phyloP scores from a whole-genome alignment of 2,113 vertebrate genomes.

The Campylomormyrus tamandua region DNA sequence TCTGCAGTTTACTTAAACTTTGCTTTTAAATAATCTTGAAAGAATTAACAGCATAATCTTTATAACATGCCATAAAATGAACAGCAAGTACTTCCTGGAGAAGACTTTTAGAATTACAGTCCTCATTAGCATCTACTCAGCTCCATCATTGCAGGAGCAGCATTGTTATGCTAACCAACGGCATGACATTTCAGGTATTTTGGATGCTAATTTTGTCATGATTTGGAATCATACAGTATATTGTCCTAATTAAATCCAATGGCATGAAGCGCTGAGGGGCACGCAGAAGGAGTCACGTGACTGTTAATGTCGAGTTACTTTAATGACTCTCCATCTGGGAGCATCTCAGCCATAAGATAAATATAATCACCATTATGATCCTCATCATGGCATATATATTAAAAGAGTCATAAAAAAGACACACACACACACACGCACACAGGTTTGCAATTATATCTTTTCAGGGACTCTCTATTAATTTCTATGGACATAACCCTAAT shows the following conservation, averaged over 20 bases:
- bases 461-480: too few relatives aligned
- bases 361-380: conserved; percentile 30
- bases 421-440: conserved; percentile 12
- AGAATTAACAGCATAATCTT: not conserved
- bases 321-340: conserved; percentile 42
- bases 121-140: not conserved
- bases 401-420: not conserved
- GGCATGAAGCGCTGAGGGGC: conserved; percentile 42
- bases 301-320: conserved; percentile 48
- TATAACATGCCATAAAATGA: not conserved
- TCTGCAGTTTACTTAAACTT: not conserved
- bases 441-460: too few relatives aligned
- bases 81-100: not conserved
- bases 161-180: conserved; percentile 53
- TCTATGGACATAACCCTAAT: too few relatives aligned
- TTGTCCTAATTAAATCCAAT: conserved; percentile 61
- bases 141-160: conserved; percentile 13
- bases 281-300: conserved; percentile 37
- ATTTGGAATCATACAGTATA: conserved; percentile 43
- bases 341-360: conserved; percentile 25
- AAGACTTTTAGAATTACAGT: not conserved
- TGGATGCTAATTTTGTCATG: conserved; percentile 60
- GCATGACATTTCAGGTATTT: conserved; percentile 59
- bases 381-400: conserved; percentile 31
- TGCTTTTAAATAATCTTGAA: not conserved